Evolutionary conservation across 2,888 invertebrate genomes (phyloP).

Genomic region (Meiosimyza decipiens): DNA sequence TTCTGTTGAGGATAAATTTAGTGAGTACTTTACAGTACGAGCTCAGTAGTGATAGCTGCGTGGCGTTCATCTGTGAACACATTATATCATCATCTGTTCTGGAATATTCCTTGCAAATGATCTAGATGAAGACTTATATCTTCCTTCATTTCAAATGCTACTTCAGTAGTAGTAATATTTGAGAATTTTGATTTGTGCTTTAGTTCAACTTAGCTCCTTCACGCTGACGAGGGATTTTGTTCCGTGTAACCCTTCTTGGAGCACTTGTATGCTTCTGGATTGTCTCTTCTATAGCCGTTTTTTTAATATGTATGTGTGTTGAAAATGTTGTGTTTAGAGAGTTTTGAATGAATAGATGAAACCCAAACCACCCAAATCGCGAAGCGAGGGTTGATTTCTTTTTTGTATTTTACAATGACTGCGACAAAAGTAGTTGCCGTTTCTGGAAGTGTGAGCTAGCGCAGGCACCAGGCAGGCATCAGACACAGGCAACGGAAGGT

Average conservation of each 20-base stretch:
- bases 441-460: conserved; percentile 60
- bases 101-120: too few species aligned
- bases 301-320: conserved; percentile 22
- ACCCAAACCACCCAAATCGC: conserved; percentile 53
- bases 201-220: too few species aligned
- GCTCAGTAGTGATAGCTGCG: too few species aligned
- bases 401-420: conserved; percentile 42
- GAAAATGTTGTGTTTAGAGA: conserved; percentile 55
- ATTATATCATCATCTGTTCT: too few species aligned
- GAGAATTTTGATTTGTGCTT: too few species aligned
- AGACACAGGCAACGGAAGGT: conserved; percentile 7
- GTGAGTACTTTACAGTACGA: too few species aligned
- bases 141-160: too few species aligned
- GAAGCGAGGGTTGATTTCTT: conserved; percentile 61
- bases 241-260: conserved; percentile 40
- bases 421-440: conserved; percentile 52
- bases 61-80: too few species aligned
- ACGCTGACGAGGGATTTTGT: conserved; percentile 27
- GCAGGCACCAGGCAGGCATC: conserved; percentile 28
- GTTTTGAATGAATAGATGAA: conserved; percentile 61
- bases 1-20: too few species aligned
- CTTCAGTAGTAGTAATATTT: too few species aligned
- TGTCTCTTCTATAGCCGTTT: conserved; percentile 26
- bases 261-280: conserved; percentile 33
- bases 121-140: too few species aligned